phyloP scores from a whole-genome alignment of 2,888 invertebrate species.

The Drosophila kambysellisi region DNA sequence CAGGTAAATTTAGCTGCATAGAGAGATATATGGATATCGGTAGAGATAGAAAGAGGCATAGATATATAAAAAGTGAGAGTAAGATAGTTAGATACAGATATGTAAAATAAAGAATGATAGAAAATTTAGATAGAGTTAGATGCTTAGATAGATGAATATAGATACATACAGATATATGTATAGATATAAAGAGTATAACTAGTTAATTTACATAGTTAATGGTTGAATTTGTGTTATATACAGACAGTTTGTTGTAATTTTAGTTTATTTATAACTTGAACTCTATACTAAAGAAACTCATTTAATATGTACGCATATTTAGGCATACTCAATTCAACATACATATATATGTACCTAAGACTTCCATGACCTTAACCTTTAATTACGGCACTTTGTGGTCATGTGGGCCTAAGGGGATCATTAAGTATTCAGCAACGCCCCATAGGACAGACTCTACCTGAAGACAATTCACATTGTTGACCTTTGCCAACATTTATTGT shows the following conservation, averaged over 20 bases:
- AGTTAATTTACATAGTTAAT: no score
- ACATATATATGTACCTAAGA: not conserved
- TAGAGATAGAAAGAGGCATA: not conserved
- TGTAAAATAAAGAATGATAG: not conserved
- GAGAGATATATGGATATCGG: not conserved
- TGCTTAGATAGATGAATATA: not conserved
- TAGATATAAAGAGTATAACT: no score
- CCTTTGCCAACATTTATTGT: constrained; percentile 45
- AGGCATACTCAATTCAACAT: not conserved
- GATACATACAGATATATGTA: no score
- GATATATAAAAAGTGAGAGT: not conserved
- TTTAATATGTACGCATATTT: not conserved
- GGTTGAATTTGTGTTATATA: not conserved
- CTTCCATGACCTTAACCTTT: constrained; percentile 31
- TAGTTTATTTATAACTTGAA: not conserved
- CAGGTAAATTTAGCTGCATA: not conserved
- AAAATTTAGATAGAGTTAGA: not conserved
- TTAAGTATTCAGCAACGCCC: constrained; percentile 44
- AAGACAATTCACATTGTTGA: constrained; percentile 40
- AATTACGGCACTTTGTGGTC: constrained; percentile 25
- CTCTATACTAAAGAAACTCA: not conserved
- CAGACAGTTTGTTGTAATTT: not conserved
- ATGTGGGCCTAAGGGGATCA: constrained; percentile 30
- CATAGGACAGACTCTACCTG: constrained; percentile 27
- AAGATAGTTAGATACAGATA: not conserved